Evolutionary conservation across 2,797 vertebrate genomes (phyloP), one percentile per base, ranked within the genome.

Genomic region (Sandelia bainsii): DNA sequence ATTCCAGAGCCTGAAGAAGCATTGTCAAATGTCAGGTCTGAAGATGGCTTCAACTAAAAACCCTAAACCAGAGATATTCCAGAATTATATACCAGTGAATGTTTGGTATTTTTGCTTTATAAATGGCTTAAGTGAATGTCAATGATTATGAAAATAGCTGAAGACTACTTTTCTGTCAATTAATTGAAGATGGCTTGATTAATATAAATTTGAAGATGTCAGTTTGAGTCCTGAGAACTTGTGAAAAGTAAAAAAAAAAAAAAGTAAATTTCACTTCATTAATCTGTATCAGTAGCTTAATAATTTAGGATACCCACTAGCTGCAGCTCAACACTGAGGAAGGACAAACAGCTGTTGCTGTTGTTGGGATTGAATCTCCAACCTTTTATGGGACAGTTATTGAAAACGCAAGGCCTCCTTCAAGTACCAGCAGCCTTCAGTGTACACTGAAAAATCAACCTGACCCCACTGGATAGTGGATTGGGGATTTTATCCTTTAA

Each of bases 311-410:
- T 20, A 42, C 14, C 49, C 17, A 16, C 8, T 2, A 13, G 32
- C 25, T 37, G 10, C 22, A 34, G 45, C 44, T 59, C 42, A 40
- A 16, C 58, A 52, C 0, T 3, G 54, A 59, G 45, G 29, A 23
- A 0, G 6, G 19, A 58, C 59, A 11, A 48, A 49, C 66, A 23
- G 57, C 64, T 57, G 54, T 7, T 32, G 42, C 62, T 53, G 54
- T 9, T 32, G 42, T 56, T 53, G 62, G 46, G 19, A 66, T 53
- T 59, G 61, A 62, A 68, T 52, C 58, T 62, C 57, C 67, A 34
- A 19, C 45, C 59, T 50, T 61, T 57, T n/a, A 37, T 17, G 17
- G 45, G 29, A 37, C 37, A 6, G 29, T 19, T 23, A 42, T 50
- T 62, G 5, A 49, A 22, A 56, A 49, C 57, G 23, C 29, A 14